Conservation (phyloP, 2,797 vertebrate species). For the Pyrrhura leucotis region DNA sequence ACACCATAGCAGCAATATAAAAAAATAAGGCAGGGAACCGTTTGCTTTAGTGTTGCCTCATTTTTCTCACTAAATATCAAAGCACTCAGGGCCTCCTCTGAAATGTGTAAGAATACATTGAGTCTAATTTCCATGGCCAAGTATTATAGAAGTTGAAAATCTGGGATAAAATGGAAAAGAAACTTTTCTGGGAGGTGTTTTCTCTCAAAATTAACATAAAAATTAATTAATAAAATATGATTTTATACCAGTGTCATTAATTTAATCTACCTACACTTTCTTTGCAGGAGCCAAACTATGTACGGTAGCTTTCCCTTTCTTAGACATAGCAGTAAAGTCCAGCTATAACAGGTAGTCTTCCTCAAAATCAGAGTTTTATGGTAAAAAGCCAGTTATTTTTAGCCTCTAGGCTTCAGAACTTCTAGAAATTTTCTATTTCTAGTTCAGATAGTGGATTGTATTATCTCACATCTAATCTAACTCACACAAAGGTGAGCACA, state of each 20-base stretch:
- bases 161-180: not conserved
- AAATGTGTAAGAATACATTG: not conserved
- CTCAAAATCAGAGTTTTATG: not conserved
- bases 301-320: not conserved
- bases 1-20: slow-evolving; percentile 12
- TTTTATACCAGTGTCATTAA: not conserved
- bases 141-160: not conserved
- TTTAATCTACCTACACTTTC: not conserved
- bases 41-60: not conserved
- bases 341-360: not conserved
- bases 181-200: not conserved
- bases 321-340: not conserved
- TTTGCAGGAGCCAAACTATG: not conserved
- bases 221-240: not conserved
- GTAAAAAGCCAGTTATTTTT: not conserved
- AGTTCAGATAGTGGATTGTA: not conserved
- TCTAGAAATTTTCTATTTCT: not conserved
- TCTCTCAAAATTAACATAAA: not conserved
- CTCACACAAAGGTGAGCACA: not conserved
- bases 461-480: not conserved
- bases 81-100: not conserved
- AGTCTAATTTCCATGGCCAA: not conserved
- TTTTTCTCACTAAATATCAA: slow-evolving; percentile 2
- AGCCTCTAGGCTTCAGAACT: not conserved
- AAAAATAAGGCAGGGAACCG: not conserved